Evolutionary conservation across 2,797 vertebrate genomes (phyloP).

Genomic region (Holocentrus rufus): DNA sequence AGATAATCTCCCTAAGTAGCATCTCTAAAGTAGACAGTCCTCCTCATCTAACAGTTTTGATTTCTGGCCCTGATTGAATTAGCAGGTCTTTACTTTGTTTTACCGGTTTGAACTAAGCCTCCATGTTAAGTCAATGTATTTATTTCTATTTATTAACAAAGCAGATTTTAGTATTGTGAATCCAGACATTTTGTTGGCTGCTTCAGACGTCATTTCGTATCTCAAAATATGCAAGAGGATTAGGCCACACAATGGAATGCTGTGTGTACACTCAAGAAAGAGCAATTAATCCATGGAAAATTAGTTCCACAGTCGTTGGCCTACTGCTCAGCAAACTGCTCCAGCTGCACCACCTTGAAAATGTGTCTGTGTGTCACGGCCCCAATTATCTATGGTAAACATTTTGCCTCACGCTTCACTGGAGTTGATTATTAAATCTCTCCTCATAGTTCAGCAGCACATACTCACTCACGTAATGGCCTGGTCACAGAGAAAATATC

Average conservation of each 20-base stretch:
- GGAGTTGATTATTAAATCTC: conserved; percentile 23
- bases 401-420: conserved; percentile 19
- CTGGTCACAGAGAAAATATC: conserved; percentile 23
- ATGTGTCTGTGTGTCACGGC: conserved; percentile 40
- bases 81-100: background rate
- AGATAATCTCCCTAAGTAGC: background rate
- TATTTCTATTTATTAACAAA: background rate
- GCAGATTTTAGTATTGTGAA: background rate
- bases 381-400: background rate
- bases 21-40: conserved; percentile 16
- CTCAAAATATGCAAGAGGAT: background rate
- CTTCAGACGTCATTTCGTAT: background rate
- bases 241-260: background rate
- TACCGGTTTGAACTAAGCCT: background rate
- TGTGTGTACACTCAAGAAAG: background rate
- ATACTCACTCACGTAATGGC: conserved; percentile 20
- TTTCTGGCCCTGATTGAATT: background rate
- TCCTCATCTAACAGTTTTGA: background rate
- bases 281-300: background rate
- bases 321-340: background rate
- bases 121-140: background rate
- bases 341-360: conserved; percentile 21
- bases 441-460: conserved; percentile 4
- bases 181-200: conserved; percentile 4
- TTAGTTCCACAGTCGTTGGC: background rate